Evolutionary conservation across 2,797 vertebrate species (phyloP), one percentile per base, ranked within the genome.

Genomic region (Sebastes kiyomatsui): DNA sequence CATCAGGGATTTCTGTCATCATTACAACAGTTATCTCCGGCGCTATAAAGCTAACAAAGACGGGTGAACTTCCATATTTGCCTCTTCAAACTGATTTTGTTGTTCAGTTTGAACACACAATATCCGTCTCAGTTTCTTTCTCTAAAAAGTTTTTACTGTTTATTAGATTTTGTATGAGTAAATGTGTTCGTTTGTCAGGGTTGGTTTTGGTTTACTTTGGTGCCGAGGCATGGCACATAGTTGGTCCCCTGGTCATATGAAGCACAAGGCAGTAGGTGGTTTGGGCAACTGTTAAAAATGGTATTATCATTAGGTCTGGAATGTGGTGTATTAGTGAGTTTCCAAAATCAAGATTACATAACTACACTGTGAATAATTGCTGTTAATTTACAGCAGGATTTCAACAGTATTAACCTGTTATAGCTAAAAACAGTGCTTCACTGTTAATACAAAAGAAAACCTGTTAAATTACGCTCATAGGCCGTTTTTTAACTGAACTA

Each of bases 1-100:
- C 65, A 79, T 55, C 55, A 49, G 82, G 64, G 69, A 61, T 42
- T 70, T 78, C 22, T 42, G 49, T 67, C 71, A 71, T 84, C n/a
- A 81, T 74, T 59, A 73, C 56, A 65, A 52, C 14, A 2, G 30
- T 82, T 65, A 84, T 61, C 22, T 55, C 14, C 4, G 2, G 58
- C 56, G 60, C 22, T 9, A 46, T 49, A 27, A 69, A 62, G 68
- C 80, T 16, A 74, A 56, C 27, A 46, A 13, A 60, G 70, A 58
- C 16, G 38, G 30, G 18, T 69, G 42, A 30, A 62, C 58, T 10
- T 60, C 7, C 25, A 35, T 9, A 70, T 74, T 4, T 54, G 30
- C 33, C 20, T 12, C 13, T 42, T 22, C 5, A 20, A 33, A 38
- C 22, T 13, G 25, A 49, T 60, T 61, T 27, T 67, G 20, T 69